Percentiles rank a stretch among this genome's conserved stretches.
phyloP scores from a whole-genome alignment of 2,888 invertebrate species.

The Strigamia transsilvanica region DNA sequence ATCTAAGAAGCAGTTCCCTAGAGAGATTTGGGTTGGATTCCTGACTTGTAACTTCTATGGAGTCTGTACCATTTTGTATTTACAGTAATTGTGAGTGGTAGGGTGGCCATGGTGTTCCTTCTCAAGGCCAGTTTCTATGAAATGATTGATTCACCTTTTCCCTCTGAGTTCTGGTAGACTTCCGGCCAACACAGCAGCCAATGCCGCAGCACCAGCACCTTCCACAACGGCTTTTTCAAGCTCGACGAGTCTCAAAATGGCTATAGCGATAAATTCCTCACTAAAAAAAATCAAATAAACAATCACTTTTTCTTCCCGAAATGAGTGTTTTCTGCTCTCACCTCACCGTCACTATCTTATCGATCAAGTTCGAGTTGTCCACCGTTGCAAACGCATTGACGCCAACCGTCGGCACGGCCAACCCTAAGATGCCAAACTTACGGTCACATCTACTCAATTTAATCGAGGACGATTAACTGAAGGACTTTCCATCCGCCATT shows the following conservation, averaged over 20 bases:
- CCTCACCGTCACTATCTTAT: conserved; percentile 78
- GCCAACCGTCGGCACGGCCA: conserved; percentile 87
- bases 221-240: conserved; percentile 89
- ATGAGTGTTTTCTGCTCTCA: conserved; percentile 67
- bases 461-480: no score
- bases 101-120: no score
- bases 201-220: conserved; percentile 85
- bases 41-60: no score
- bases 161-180: conserved; percentile 80
- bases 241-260: conserved; percentile 80
- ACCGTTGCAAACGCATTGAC: conserved; percentile 84
- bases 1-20: no score
- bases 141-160: conserved; percentile 71
- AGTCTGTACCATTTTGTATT: no score
- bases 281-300: no score
- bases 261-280: conserved; percentile 80
- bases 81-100: no score
- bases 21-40: no score
- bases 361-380: conserved; percentile 73
- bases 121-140: no score
- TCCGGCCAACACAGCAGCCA: conserved; percentile 85
- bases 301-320: no score
- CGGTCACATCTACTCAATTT: no score
- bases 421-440: no score
- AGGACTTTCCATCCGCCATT: neutral